Conservation (phyloP, 1,140 invertebrate species). For the Polyergus mexicanus region DNA sequence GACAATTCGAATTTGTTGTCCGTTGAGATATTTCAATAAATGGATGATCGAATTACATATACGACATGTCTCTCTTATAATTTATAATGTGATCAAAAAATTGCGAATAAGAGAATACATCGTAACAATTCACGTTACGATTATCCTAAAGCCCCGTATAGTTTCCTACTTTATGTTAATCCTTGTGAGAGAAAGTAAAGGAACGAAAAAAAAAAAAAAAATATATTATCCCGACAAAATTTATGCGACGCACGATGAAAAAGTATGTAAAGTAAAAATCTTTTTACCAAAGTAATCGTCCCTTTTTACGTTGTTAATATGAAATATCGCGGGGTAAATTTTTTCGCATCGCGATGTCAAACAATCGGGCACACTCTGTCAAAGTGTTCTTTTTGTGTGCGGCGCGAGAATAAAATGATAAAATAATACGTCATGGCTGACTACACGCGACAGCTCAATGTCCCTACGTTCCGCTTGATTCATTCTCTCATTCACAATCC, state of each 20-base stretch:
- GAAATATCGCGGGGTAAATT: constrained; percentile 51
- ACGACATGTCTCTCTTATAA: background rate
- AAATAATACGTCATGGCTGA: constrained; percentile 80
- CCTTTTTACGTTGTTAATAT: constrained; percentile 16
- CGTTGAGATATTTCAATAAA: constrained; percentile 10
- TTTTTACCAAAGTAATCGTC: background rate
- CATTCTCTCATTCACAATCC: background rate
- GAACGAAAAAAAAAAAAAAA: background rate
- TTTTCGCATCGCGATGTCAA: constrained; percentile 31
- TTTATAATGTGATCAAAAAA: background rate
- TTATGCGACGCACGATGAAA: background rate
- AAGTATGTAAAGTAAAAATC: background rate
- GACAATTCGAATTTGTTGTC: background rate
- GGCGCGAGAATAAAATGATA: constrained; percentile 70
- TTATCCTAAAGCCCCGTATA: background rate
- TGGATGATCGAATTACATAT: background rate
- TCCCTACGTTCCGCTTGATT: constrained; percentile 27
- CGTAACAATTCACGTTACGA: background rate
- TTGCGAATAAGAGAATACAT: background rate
- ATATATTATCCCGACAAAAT: constrained; percentile 1
- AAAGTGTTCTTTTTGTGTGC: constrained; percentile 40
- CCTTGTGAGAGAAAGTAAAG: too few species aligned
- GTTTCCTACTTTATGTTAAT: background rate
- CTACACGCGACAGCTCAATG: constrained; percentile 78
- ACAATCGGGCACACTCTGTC: constrained; percentile 40